phyloP scores from a whole-genome alignment of 2,113 vertebrate species.

The Carassius carassius region DNA sequence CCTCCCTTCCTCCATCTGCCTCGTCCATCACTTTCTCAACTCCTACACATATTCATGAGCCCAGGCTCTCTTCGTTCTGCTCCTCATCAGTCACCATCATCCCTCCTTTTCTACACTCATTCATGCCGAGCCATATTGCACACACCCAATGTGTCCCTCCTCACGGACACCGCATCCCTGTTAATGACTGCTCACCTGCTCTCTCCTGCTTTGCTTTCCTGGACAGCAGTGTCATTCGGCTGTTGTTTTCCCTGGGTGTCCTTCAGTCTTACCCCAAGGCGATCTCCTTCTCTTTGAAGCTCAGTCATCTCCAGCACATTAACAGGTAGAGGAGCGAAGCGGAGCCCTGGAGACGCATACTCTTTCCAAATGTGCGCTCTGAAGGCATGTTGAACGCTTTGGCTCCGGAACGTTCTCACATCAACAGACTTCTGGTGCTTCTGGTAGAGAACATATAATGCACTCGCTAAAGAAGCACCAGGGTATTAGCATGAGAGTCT shows the following conservation, averaged over 20 bases:
- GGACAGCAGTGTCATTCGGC: neutral
- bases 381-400: constrained; percentile 60
- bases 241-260: constrained; percentile 34
- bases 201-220: constrained; percentile 12
- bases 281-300: constrained; percentile 62
- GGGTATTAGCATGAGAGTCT: constrained; percentile 24
- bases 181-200: constrained; percentile 30
- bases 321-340: constrained; percentile 59
- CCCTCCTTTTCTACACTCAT: constrained; percentile 52
- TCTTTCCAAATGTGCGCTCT: constrained; percentile 51
- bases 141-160: neutral
- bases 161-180: neutral
- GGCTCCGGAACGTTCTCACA: constrained; percentile 47
- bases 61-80: constrained; percentile 42
- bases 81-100: constrained; percentile 48
- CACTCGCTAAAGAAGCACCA: constrained; percentile 33
- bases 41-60: constrained; percentile 61
- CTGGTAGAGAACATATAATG: constrained; percentile 47
- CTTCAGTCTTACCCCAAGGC: neutral
- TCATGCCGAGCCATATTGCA: constrained; percentile 30
- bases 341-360: constrained; percentile 56
- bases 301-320: constrained; percentile 60
- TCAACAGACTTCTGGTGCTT: constrained; percentile 57
- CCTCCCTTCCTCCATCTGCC: constrained; percentile 33
- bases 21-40: constrained; percentile 50